Evolutionary conservation across 2,113 vertebrate species (phyloP), one percentile per base, ranked within the genome.

Genomic region (Tricholaema leucomelas): DNA sequence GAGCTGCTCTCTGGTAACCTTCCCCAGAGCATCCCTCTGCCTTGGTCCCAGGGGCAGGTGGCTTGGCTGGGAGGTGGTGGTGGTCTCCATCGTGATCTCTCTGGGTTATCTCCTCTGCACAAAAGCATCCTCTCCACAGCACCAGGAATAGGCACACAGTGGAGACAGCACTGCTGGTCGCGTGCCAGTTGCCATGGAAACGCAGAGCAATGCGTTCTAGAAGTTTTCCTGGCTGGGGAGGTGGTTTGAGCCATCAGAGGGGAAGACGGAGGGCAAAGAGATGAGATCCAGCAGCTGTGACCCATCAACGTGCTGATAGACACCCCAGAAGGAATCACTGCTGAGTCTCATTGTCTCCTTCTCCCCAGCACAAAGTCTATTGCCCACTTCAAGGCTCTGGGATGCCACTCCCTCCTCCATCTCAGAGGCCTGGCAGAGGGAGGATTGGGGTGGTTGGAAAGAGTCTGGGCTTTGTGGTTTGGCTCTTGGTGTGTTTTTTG

Each of bases 101-200:
- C 13, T 4, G 1, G 19, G 58, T 23, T 44, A 46, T 24, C 19
- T n/a, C 15, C 66, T 5, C 67, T 33, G 65, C 71, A 83, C 79
- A 3, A 2, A 52, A 85, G 72, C 84, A 52, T 52, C 73, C 61
- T 17, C 52, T 14, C 28, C 27, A 2, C 5, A 6, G 52, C 11
- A 3, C 87, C 92, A 11, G 65, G 28, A 65, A 46, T 14, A 5
- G 73, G 71, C 2, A 14, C 20, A 3, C 40, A 4, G 59, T 8
- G 1, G 89, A 81, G 76, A 28, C 7, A 1, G 73, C 52, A 2
- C 17, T 1, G 19, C 85, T 54, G 94, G 90, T 83, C 35, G 42
- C 2, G 40, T 86, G 87, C 93, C 81, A 2, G 96, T 97, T 96
- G 93, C 96, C 90, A 94, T 96, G 93, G 96, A 58, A 95, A 97